A percentile compares a stretch with the other conserved stretches of the same genome.
phyloP scores from a whole-genome alignment of 2,888 invertebrate species.

The Drosophila suboccidentalis region DNA sequence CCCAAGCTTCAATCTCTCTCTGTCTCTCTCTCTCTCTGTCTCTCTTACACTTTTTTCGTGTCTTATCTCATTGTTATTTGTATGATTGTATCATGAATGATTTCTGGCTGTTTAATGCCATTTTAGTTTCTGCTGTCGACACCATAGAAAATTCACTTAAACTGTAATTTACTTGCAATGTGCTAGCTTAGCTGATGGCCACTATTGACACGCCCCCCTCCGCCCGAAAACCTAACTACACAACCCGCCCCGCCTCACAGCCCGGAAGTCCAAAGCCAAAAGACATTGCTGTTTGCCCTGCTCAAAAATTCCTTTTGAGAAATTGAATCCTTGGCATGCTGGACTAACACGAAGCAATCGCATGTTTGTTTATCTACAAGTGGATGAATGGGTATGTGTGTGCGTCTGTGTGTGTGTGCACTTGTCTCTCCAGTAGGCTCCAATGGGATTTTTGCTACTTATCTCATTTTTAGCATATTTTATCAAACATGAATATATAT shows the following conservation, averaged over 20 bases:
- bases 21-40: background rate
- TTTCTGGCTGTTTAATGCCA: constrained; percentile 20
- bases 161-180: constrained; percentile 67
- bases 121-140: constrained; percentile 39
- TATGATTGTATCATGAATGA: constrained; percentile 21
- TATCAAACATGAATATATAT: constrained; percentile 73
- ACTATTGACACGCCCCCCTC: constrained; percentile 21
- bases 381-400: constrained; percentile 15
- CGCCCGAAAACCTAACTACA: too few relatives aligned
- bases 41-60: background rate
- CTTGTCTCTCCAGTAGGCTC: constrained; percentile 59
- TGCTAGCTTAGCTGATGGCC: constrained; percentile 32
- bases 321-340: constrained; percentile 75
- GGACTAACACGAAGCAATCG: constrained; percentile 63
- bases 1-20: constrained; percentile 31
- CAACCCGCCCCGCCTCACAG: background rate
- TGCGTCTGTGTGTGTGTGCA: constrained; percentile 41
- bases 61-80: constrained; percentile 1
- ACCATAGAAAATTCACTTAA: constrained; percentile 62
- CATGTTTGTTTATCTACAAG: constrained; percentile 58
- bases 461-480: constrained; percentile 82
- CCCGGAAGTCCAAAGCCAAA: constrained; percentile 1
- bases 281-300: constrained; percentile 35
- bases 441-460: constrained; percentile 79
- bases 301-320: constrained; percentile 79